A percentile compares a stretch with the other conserved stretches of the same genome.
phyloP scores from a whole-genome alignment of 92 coral and sea anemone species.

The Scolanthus callimorphus region DNA sequence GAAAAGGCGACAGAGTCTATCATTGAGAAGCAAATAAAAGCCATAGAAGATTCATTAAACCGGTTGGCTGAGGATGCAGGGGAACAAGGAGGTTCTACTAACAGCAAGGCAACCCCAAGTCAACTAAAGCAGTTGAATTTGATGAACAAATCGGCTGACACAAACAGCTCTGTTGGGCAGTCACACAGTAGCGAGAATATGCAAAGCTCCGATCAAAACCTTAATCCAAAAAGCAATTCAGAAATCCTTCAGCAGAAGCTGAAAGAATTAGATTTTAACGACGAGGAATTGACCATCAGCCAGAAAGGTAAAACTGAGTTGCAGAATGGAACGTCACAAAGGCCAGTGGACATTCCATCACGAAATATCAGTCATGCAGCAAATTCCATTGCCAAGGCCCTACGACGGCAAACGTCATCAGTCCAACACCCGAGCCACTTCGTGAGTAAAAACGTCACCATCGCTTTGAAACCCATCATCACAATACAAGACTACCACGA shows the following conservation, averaged over 20 bases:
- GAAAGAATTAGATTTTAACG: not conserved
- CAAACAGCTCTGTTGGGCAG: not conserved
- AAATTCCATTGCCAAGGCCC: slow-evolving; percentile 15
- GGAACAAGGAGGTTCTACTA: slow-evolving; percentile 30
- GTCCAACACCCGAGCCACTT: not conserved
- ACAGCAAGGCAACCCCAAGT: slow-evolving; percentile 3
- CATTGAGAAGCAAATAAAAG: slow-evolving; percentile 26
- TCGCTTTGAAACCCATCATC: slow-evolving; percentile 19
- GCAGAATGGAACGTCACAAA: not conserved
- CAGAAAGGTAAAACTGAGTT: not conserved
- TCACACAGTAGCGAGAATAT: not conserved
- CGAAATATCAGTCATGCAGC: slow-evolving; percentile 7
- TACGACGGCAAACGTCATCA: slow-evolving; percentile 1
- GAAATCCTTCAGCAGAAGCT: no score
- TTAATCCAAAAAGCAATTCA: not conserved
- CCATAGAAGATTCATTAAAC: slow-evolving; percentile 37
- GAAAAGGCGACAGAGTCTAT: not conserved
- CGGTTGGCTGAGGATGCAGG: slow-evolving; percentile 22
- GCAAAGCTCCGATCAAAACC: not conserved
- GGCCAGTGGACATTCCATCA: not conserved
- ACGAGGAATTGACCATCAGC: not conserved
- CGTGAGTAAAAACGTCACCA: not conserved
- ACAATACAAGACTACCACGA: slow-evolving; percentile 11
- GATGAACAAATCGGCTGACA: not conserved
- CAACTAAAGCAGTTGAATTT: not conserved